phyloP scores from a whole-genome alignment of 1,140 invertebrate genomes.

The Phenacoccus solenopsis region DNA sequence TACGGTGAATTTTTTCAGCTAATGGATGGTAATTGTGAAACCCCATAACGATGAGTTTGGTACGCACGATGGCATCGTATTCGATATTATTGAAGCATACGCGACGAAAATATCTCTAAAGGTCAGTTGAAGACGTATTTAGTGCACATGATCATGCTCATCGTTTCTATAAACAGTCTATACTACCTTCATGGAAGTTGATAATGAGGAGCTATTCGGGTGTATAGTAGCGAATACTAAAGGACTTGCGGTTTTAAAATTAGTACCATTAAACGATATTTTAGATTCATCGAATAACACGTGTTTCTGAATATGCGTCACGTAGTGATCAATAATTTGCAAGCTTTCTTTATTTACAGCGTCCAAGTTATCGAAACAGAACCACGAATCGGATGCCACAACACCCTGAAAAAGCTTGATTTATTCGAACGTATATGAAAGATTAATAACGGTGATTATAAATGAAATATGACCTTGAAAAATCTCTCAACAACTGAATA shows the following conservation, averaged over 20 bases:
- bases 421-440: not conserved
- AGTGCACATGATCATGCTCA: not conserved
- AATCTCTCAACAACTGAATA: constrained; percentile 91
- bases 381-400: not conserved
- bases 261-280: not conserved
- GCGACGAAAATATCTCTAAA: not conserved
- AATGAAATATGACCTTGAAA: constrained; percentile 75
- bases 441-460: no score
- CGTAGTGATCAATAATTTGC: not conserved
- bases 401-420: not conserved
- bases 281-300: not conserved
- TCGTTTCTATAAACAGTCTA: not conserved
- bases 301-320: not conserved
- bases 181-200: not conserved
- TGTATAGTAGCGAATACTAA: no score
- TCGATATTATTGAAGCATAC: not conserved
- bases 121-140: not conserved
- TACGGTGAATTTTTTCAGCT: not conserved
- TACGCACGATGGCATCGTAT: not conserved
- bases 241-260: no score
- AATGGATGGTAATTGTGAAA: not conserved
- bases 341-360: not conserved
- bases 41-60: not conserved
- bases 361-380: not conserved
- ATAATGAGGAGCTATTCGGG: not conserved